Evolutionary conservation across 2,113 vertebrate genomes (phyloP).

Genomic region (Scophthalmus maximus): DNA sequence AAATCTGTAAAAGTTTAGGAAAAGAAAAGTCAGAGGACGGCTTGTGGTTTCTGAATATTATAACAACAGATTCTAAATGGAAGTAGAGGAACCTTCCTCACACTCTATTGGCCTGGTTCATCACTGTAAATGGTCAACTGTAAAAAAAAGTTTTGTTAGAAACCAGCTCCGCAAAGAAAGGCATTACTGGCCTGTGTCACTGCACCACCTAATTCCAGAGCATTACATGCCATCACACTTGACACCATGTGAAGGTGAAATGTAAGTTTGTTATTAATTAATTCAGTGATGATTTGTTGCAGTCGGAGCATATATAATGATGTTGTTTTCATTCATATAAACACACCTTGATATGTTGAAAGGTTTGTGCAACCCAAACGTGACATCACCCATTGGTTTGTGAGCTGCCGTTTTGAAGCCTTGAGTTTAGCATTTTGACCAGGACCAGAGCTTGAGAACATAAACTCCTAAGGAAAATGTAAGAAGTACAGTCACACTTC

Average conservation of each 20-base stretch:
- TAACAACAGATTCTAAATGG: neutral
- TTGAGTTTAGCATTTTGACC: no score
- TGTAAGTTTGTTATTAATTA: no score
- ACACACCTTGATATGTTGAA: neutral
- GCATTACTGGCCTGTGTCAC: neutral
- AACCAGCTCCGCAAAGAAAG: neutral
- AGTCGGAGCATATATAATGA: neutral
- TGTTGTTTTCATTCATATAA: neutral
- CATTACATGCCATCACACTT: neutral
- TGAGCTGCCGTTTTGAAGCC: no score
- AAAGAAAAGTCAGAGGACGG: neutral
- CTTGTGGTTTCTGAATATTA: neutral
- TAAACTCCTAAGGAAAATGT: no score
- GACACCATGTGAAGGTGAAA: no score
- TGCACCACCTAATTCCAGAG: neutral
- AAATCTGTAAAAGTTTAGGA: constrained; percentile 9
- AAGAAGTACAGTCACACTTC: no score
- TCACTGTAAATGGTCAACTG: neutral
- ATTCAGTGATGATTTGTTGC: neutral
- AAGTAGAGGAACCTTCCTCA: neutral
- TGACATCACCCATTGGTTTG: no score
- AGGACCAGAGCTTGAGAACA: no score
- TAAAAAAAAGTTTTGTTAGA: neutral
- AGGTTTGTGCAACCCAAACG: no score
- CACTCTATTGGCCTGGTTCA: no score